Evolutionary conservation across 2,113 vertebrate species (phyloP), one percentile per base, ranked within the genome.

Genomic region (Gulo gulo): DNA sequence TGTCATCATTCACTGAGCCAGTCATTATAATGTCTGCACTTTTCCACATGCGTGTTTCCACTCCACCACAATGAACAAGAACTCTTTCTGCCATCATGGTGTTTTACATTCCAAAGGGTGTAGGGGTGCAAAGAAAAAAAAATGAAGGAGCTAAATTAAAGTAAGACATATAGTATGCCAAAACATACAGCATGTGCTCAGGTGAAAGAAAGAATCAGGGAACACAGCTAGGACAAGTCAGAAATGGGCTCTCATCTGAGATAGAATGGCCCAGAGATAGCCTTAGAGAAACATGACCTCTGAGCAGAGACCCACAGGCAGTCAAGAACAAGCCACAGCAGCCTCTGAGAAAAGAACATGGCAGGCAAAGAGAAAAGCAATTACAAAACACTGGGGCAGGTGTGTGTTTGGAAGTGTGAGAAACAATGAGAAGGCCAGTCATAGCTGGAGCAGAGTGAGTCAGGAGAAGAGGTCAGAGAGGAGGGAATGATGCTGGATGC

Each of bases 401-500:
- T 52, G 20, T 7, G 23, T 39, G 15, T 36, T 36, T 67, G 20
- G 42, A 71, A 7, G 11, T 1, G 29, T 15, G 67, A 52, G 55
- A 13, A 73, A n/a, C 2, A 55, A 34, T 1, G 0, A 13, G 74
- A 50, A 50, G 3, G 45, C 36, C 31, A 14, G 21, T 5, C 23
- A 18, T 20, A 20, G 26, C 71, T 45, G 29, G 9, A 71, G 45
- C 79, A 21, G 36, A 73, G 31, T 0, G 23, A 65, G 34, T 0
- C 0, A 31, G 4, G 31, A 2, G 16, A 5, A 4, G 26, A 31
- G 20, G 45, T 67, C 45, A 79, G 7, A 20, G 12, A 11, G 14
- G 55, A 20, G 0, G 6, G 16, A 81, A 21, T 0, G 6, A 26
- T 2, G 13, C 34, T 2, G 4, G 42, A 10, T 1, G n/a, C 18